Evolutionary conservation across 2,888 invertebrate species (phyloP).

Genomic region (Phyllotreta cruciferae): DNA sequence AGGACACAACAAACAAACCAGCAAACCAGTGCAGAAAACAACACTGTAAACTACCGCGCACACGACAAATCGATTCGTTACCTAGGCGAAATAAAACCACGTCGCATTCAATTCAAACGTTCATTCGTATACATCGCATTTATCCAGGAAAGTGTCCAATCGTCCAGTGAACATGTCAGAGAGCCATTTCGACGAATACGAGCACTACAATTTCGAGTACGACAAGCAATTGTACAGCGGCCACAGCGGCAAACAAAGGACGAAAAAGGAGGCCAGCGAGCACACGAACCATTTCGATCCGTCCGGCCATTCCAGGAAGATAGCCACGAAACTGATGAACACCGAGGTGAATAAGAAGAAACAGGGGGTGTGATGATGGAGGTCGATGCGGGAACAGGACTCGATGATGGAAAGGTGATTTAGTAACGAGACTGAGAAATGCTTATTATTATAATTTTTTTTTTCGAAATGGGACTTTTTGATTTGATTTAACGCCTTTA

Average conservation of each 20-base stretch:
- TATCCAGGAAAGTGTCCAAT: conserved; percentile 13
- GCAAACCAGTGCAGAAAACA: background rate
- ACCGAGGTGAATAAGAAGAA: conserved; percentile 80
- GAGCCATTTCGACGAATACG: conserved; percentile 87
- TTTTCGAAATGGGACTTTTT: conserved; percentile 12
- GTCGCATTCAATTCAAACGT: no score
- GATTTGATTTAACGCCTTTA: conserved; percentile 1
- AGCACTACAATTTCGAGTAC: conserved; percentile 92
- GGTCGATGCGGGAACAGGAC: background rate
- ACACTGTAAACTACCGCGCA: background rate
- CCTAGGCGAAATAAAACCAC: background rate
- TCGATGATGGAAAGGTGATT: background rate
- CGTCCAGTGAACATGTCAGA: conserved; percentile 74
- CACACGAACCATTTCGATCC: conserved; percentile 94
- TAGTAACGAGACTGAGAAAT: conserved; percentile 1
- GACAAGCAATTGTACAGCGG: conserved; percentile 88
- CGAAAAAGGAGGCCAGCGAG: conserved; percentile 85
- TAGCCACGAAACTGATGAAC: conserved; percentile 83
- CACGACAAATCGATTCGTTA: background rate
- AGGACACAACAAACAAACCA: background rate
- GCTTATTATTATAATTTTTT: no score
- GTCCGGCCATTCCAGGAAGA: conserved; percentile 91
- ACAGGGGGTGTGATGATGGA: background rate
- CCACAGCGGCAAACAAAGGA: conserved; percentile 89
- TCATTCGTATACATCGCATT: background rate